These are phyloP conservation scores for Diabrotica balteata DNA, from an alignment of 2,888 invertebrate species.

Conservation along the genomic window DNA sequence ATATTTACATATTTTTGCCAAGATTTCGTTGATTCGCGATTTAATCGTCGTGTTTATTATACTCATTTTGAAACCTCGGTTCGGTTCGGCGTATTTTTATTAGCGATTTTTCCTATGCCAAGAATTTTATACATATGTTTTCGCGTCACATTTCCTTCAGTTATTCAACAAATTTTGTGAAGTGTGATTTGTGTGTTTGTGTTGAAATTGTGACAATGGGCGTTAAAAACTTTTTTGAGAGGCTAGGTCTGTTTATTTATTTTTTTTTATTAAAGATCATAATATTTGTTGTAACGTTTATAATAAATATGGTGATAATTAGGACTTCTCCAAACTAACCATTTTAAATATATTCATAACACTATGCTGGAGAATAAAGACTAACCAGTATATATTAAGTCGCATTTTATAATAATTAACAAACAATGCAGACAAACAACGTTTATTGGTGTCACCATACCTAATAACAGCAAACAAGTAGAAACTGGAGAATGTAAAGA, in stretches of 20 bases:
- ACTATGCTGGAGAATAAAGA: no score
- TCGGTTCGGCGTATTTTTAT: slow-evolving; percentile 16
- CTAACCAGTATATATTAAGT: no score
- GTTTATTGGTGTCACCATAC: no score
- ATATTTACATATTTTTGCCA: slow-evolving; percentile 10
- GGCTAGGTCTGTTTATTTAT: slow-evolving; percentile 10
- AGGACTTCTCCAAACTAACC: background rate
- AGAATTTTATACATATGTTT: slow-evolving; percentile 19
- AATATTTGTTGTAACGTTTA: background rate
- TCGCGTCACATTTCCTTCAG: slow-evolving; percentile 12
- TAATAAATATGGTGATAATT: background rate
- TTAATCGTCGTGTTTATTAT: slow-evolving; percentile 16
- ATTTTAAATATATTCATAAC: no score
- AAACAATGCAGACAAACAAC: no score
- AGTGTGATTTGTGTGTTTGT: slow-evolving; percentile 1
- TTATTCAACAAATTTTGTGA: slow-evolving; percentile 9
- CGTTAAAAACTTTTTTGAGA: slow-evolving; percentile 14
- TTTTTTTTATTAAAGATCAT: background rate
- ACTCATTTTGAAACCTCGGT: slow-evolving; percentile 13
- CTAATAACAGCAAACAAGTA: no score
- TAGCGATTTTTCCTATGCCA: slow-evolving; percentile 22
- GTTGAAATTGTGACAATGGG: background rate
- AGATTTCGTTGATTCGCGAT: slow-evolving; percentile 2
- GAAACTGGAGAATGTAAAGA: no score
- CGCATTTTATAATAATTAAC: no score